These are phyloP conservation scores for Elephas maximus DNA, from an alignment of 2,113 vertebrate species.

Conservation along the genomic window DNA sequence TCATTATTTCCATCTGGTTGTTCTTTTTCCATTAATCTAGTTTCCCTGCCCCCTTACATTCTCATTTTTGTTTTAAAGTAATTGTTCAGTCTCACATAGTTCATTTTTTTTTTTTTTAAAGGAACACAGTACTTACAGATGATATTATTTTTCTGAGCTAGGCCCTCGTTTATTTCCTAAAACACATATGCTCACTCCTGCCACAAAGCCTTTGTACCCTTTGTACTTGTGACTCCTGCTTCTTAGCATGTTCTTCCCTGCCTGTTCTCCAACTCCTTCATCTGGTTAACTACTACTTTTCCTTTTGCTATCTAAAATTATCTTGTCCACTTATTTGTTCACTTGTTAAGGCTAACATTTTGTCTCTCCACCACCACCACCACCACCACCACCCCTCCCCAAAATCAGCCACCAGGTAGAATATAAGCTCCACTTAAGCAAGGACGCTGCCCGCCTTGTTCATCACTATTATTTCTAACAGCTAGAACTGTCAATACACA, in stretches of 20 bases:
- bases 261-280: not conserved
- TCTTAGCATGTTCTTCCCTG: not conserved
- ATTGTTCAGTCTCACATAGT: too few species aligned
- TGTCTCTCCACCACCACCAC: not conserved
- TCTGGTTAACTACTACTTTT: slow-evolving; percentile 14
- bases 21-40: too few species aligned
- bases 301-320: slow-evolving; percentile 7
- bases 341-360: not conserved
- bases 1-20: too few species aligned
- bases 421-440: not conserved
- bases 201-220: not conserved
- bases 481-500: not conserved
- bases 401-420: not conserved
- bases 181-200: not conserved
- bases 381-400: not conserved
- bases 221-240: not conserved
- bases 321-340: not conserved
- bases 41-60: too few species aligned
- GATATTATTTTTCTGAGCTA: too few species aligned
- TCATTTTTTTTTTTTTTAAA: too few species aligned
- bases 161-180: not conserved
- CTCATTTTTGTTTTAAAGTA: too few species aligned
- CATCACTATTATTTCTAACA: not conserved
- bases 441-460: not conserved
- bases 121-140: too few species aligned